Conservation (phyloP, 2,113 vertebrate genomes). For the Eptatretus burgeri region DNA sequence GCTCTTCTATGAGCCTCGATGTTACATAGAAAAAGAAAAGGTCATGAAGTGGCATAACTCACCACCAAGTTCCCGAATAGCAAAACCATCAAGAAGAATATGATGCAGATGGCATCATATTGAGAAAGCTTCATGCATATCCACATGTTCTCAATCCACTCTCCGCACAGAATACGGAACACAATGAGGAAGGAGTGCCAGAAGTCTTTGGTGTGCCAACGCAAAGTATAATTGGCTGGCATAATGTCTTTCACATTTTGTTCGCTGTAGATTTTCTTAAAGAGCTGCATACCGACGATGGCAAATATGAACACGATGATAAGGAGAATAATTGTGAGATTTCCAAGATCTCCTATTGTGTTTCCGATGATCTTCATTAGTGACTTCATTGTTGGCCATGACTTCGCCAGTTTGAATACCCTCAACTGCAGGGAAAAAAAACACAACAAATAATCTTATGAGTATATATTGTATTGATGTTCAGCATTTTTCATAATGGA, state of each 20-base stretch:
- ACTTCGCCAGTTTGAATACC: conserved; percentile 29
- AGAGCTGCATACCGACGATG: conserved; percentile 21
- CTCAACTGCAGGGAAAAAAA: conserved; percentile 17
- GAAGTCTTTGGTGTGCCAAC: conserved; percentile 28
- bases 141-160: conserved; percentile 34
- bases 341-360: conserved; percentile 18
- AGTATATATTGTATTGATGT: no score
- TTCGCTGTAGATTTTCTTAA: conserved; percentile 10
- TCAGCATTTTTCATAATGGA: no score
- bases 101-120: conserved; percentile 12
- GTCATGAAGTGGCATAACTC: conserved; percentile 11
- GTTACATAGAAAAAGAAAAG: no score
- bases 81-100: conserved; percentile 20
- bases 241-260: fast-evolving
- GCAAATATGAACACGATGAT: conserved; percentile 29
- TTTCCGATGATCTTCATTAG: conserved; percentile 26
- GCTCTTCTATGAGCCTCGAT: no score
- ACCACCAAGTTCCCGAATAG: conserved; percentile 30
- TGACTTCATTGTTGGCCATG: conserved; percentile 26
- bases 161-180: conserved; percentile 29
- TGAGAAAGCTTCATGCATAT: conserved; percentile 18
- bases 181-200: conserved; percentile 24
- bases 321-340: conserved; percentile 22
- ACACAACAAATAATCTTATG: no score
- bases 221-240: conserved; percentile 7